phyloP scores from a whole-genome alignment of 2,888 invertebrate genomes.

The Thecocarcelia acutangulata region DNA sequence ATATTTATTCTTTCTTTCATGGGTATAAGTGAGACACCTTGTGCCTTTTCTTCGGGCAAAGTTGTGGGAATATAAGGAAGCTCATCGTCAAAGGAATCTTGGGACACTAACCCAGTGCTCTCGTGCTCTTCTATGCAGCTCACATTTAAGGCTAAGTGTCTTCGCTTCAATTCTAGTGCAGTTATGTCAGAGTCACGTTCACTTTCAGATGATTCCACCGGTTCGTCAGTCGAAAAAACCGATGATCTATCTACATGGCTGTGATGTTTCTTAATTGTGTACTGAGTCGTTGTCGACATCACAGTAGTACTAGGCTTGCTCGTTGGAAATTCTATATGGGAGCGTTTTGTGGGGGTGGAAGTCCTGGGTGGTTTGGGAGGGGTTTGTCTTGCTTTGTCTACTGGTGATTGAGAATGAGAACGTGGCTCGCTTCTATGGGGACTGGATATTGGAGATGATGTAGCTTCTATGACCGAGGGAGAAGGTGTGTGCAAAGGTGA shows the following conservation, averaged over 20 bases:
- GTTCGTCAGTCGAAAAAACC: constrained; percentile 81
- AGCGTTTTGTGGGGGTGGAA: constrained; percentile 71
- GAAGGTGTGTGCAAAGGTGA: constrained; percentile 71
- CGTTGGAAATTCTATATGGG: constrained; percentile 45
- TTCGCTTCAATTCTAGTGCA: constrained; percentile 76
- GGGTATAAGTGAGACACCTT: constrained; percentile 90
- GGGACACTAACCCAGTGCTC: constrained; percentile 88
- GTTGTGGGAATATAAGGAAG: constrained; percentile 95
- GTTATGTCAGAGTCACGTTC: constrained; percentile 86
- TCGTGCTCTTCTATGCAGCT: constrained; percentile 85
- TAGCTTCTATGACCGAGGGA: constrained; percentile 68
- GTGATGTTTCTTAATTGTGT: constrained; percentile 45
- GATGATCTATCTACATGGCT: constrained; percentile 74
- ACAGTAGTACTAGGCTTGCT: constrained; percentile 48
- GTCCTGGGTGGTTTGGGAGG: constrained; percentile 73
- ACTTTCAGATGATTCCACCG: constrained; percentile 86
- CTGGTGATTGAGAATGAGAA: constrained; percentile 72
- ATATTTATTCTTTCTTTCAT: constrained; percentile 86
- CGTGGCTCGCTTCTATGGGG: constrained; percentile 65
- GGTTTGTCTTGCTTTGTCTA: constrained; percentile 70
- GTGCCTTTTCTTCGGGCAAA: constrained; percentile 90
- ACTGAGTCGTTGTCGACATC: constrained; percentile 39
- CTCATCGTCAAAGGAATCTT: constrained; percentile 93
- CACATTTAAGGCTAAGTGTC: constrained; percentile 83
- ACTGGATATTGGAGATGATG: constrained; percentile 70